Conservation (phyloP, 1,140 invertebrate species). For the Himalopsyche phryganea region DNA sequence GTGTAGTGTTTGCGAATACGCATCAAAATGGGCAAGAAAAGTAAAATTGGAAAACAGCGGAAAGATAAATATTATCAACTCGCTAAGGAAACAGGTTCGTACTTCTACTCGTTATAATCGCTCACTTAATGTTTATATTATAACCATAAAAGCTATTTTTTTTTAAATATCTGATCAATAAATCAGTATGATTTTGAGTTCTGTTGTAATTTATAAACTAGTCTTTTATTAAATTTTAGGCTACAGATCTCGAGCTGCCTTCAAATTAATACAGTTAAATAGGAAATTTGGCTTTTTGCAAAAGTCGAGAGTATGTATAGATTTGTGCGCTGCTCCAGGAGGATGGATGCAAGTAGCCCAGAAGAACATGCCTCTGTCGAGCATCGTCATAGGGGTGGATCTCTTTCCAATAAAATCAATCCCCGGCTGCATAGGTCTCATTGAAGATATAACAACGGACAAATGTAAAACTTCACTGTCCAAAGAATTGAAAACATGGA, state of each 20-base stretch:
- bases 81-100: slow-evolving; percentile 94
- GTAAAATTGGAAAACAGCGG: slow-evolving; percentile 95
- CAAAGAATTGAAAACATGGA: slow-evolving; percentile 89
- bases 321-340: slow-evolving; percentile 98
- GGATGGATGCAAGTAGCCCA: slow-evolving; percentile 99
- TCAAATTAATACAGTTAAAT: slow-evolving; percentile 98
- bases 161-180: neutral
- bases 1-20: too few species aligned
- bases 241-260: slow-evolving; percentile 94
- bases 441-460: slow-evolving; percentile 96
- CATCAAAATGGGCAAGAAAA: slow-evolving; percentile 89
- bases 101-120: slow-evolving; percentile 10
- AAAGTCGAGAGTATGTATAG: slow-evolving; percentile 91
- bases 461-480: slow-evolving; percentile 77
- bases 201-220: too few species aligned
- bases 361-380: slow-evolving; percentile 96
- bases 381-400: slow-evolving; percentile 93
- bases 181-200: neutral
- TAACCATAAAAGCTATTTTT: neutral
- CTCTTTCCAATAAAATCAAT: slow-evolving; percentile 93
- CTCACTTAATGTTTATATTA: neutral
- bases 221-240: slow-evolving; percentile 73
- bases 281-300: slow-evolving; percentile 97
- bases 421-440: slow-evolving; percentile 82
- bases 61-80: slow-evolving; percentile 98